These are phyloP conservation scores for Phalera bucephala DNA, from an alignment of 2,888 invertebrate species.

Conservation along the genomic window DNA sequence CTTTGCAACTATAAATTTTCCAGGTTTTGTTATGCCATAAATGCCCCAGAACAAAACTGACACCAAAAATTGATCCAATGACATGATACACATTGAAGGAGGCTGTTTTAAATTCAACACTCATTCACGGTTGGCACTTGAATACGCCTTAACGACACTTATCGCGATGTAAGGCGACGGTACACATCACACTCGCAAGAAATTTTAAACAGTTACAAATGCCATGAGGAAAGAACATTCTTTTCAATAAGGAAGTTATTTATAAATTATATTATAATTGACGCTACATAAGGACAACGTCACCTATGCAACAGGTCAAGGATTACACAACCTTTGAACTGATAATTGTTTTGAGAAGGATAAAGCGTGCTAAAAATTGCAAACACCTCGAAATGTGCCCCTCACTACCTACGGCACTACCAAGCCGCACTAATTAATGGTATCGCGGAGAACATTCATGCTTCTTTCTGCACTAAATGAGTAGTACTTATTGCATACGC, in stretches of 20 bases:
- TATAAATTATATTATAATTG: slow-evolving; percentile 43
- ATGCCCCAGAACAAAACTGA: no score
- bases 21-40: no score
- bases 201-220: slow-evolving; percentile 36
- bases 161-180: slow-evolving; percentile 15
- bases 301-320: slow-evolving; percentile 22
- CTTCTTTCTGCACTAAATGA: no score
- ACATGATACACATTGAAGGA: slow-evolving; percentile 21
- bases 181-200: slow-evolving; percentile 24
- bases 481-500: no score
- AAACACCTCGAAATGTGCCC: no score
- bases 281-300: slow-evolving; percentile 26
- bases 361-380: no score
- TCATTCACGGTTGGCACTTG: slow-evolving; percentile 35
- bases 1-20: no score
- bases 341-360: slow-evolving; percentile 11
- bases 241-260: slow-evolving; percentile 43
- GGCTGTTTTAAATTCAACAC: slow-evolving; percentile 44
- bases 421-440: no score
- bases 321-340: slow-evolving; percentile 14
- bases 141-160: slow-evolving; percentile 29
- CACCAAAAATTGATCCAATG: slow-evolving; percentile 25
- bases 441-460: no score
- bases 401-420: no score
- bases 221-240: slow-evolving; percentile 35